phyloP scores from a whole-genome alignment of 2,113 vertebrate genomes.

The Sinocyclocheilus anophthalmus region DNA sequence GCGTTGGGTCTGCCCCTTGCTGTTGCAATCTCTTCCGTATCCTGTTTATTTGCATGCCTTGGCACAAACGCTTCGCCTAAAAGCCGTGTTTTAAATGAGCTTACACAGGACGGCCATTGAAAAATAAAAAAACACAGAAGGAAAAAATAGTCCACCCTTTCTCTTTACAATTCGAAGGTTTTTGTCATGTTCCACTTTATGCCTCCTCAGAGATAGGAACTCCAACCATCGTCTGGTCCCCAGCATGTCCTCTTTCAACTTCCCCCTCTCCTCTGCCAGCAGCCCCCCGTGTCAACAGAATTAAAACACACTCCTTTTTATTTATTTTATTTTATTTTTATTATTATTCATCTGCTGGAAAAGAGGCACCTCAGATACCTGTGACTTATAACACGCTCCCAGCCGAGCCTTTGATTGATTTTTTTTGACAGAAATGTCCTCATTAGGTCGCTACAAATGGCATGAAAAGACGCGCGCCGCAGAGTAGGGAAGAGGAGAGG shows the following conservation, averaged over 20 bases:
- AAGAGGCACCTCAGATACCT: conserved; percentile 71
- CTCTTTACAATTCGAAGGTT: conserved; percentile 74
- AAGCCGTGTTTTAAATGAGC: conserved; percentile 79
- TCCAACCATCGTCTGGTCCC: conserved; percentile 71
- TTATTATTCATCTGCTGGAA: conserved; percentile 66
- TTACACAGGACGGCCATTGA: conserved; percentile 60
- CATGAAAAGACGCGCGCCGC: conserved; percentile 65
- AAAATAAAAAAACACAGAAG: neutral
- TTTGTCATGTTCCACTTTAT: conserved; percentile 79
- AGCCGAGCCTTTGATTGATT: conserved; percentile 74
- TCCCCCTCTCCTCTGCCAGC: conserved; percentile 62
- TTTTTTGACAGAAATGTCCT: conserved; percentile 80
- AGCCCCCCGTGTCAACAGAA: conserved; percentile 64
- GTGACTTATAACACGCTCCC: conserved; percentile 63
- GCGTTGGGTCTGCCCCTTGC: conserved; percentile 71
- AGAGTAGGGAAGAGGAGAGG: conserved; percentile 53
- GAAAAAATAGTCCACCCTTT: conserved; percentile 46
- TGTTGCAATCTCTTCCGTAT: conserved; percentile 65
- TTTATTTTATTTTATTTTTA: conserved; percentile 64
- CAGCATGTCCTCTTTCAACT: conserved; percentile 73
- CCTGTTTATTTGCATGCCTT: conserved; percentile 57
- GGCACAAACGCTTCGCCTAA: conserved; percentile 67
- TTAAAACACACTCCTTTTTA: conserved; percentile 73
- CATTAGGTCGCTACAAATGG: conserved; percentile 78
- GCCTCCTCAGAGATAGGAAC: conserved; percentile 77